phyloP scores from a whole-genome alignment of 2,797 vertebrate genomes.

The Lateolabrax maculatus region DNA sequence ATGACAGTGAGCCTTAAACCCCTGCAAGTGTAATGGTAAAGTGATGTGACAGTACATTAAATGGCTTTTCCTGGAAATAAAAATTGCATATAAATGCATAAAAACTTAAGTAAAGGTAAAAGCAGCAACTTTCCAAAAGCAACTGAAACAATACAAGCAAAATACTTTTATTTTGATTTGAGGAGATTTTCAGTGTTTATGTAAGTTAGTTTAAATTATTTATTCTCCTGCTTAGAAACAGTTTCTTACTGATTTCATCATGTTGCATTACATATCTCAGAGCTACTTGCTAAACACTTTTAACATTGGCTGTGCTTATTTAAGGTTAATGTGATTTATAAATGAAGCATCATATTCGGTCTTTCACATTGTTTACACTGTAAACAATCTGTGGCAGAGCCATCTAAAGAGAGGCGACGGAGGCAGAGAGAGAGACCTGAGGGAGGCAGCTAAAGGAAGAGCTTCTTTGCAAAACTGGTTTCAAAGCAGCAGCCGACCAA shows the following conservation, averaged over 20 bases:
- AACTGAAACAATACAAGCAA: background rate
- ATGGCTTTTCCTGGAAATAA: background rate
- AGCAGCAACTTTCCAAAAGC: constrained; percentile 2
- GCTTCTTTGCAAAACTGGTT: constrained; percentile 33
- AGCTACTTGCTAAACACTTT: constrained; percentile 20
- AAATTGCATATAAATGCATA: background rate
- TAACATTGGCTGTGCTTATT: background rate
- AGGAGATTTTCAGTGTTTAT: background rate
- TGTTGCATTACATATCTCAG: constrained; percentile 16
- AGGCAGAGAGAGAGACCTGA: constrained; percentile 38
- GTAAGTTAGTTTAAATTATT: constrained; percentile 39
- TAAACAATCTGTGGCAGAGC: constrained; percentile 28
- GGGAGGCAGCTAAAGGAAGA: constrained; percentile 48
- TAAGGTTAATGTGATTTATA: constrained; percentile 21
- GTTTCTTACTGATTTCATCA: constrained; percentile 44
- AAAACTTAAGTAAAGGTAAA: background rate
- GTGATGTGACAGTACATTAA: background rate
- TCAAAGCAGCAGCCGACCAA: constrained; percentile 51
- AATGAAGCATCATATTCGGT: constrained; percentile 13
- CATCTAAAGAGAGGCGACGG: constrained; percentile 14
- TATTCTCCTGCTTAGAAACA: constrained; percentile 15
- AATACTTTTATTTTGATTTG: background rate
- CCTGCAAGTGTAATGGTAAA: background rate
- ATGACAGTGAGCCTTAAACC: constrained; percentile 34
- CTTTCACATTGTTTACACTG: constrained; percentile 29